A percentile compares a stretch with the other conserved stretches of the same genome.
Evolutionary conservation across 2,888 invertebrate genomes (phyloP).

Genomic region (Heliothis peltigera): DNA sequence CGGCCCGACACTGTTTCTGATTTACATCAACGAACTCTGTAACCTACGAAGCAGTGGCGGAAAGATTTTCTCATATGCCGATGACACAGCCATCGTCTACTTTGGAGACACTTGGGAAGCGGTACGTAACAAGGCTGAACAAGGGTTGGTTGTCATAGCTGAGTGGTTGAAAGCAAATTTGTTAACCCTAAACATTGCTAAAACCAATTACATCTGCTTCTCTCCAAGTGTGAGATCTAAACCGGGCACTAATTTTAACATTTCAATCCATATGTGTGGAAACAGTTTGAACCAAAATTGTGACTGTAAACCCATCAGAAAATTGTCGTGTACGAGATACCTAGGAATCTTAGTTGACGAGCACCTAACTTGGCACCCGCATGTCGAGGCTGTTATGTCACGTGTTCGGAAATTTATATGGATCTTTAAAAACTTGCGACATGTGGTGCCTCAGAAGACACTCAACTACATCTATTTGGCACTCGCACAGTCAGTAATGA

Average conservation of each 20-base stretch:
- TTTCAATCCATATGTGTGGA: too few relatives aligned
- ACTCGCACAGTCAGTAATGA: slow-evolving; percentile 11
- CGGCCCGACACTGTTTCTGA: slow-evolving; percentile 15
- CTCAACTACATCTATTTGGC: slow-evolving; percentile 7
- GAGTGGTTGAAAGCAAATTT: slow-evolving; percentile 12
- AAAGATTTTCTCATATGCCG: slow-evolving; percentile 12
- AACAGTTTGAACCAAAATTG: too few relatives aligned
- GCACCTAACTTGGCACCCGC: slow-evolving; percentile 10
- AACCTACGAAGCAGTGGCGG: slow-evolving; percentile 2
- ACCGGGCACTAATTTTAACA: slow-evolving; percentile 7
- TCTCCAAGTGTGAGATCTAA: slow-evolving; percentile 8
- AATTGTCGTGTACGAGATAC: slow-evolving; percentile 10
- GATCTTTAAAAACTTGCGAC: slow-evolving; percentile 11
- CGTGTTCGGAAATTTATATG: slow-evolving; percentile 10
- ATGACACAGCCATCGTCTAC: slow-evolving; percentile 12
- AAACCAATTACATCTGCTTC: slow-evolving; percentile 13
- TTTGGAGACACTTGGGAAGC: slow-evolving; percentile 1
- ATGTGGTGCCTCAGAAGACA: slow-evolving; percentile 3
- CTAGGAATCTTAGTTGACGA: slow-evolving; percentile 13
- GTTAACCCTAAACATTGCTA: slow-evolving; percentile 8
- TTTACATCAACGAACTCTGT: slow-evolving; percentile 1
- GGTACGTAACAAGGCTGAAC: background rate
- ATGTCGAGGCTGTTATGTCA: slow-evolving; percentile 3
- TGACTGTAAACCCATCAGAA: too few relatives aligned
- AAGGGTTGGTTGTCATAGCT: background rate